Evolutionary conservation across 2,113 vertebrate species (phyloP).

Genomic region (Mus pahari): DNA sequence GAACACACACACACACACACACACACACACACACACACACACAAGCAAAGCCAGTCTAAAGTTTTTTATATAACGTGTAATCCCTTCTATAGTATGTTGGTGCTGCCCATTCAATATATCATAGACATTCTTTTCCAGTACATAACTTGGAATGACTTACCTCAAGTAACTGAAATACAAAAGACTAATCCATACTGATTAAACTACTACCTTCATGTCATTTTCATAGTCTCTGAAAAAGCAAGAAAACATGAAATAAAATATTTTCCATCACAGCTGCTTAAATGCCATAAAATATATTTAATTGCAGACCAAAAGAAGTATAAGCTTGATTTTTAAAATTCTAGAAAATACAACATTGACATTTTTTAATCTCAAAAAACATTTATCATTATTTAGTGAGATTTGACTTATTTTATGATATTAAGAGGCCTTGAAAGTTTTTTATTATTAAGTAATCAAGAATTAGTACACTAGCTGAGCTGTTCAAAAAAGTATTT

Average conservation of each 20-base stretch:
- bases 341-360: not conserved
- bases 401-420: slow-evolving; percentile 33
- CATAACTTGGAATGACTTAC: slow-evolving; percentile 1
- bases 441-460: slow-evolving; percentile 26
- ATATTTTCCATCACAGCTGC: not conserved
- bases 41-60: not conserved
- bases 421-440: not conserved
- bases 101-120: not conserved
- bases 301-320: not conserved
- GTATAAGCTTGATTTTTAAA: not conserved
- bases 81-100: not conserved
- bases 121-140: slow-evolving; percentile 3
- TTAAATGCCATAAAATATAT: slow-evolving; percentile 7
- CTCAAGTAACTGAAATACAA: not conserved
- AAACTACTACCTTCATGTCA: not conserved
- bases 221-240: slow-evolving; percentile 19
- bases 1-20: not conserved
- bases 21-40: not conserved
- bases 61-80: slow-evolving; percentile 38
- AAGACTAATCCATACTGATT: not conserved
- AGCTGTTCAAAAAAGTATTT: slow-evolving; percentile 26
- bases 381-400: slow-evolving; percentile 43
- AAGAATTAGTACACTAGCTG: slow-evolving; percentile 14
- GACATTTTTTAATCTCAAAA: not conserved
- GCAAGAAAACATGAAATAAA: not conserved